Evolutionary conservation across 2,888 invertebrate genomes (phyloP).

Genomic region (Arrhopalites spinosus): DNA sequence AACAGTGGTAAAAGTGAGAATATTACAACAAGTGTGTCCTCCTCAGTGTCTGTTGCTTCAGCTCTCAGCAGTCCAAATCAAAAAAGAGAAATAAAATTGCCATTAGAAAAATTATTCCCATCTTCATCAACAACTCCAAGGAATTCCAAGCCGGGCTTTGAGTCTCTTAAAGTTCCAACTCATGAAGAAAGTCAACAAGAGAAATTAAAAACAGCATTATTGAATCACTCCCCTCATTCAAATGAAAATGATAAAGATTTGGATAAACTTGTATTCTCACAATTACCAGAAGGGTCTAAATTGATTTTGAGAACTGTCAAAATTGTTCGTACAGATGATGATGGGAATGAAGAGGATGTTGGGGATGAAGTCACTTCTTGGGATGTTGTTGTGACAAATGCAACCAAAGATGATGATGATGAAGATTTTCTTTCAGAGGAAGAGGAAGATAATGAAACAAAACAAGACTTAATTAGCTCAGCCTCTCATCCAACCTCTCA

Average conservation of each 20-base stretch:
- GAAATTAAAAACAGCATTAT: conserved; percentile 36
- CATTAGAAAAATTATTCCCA: conserved; percentile 39
- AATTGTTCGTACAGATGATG: conserved; percentile 54
- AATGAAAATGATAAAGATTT: conserved; percentile 53
- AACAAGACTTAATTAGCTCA: conserved; percentile 26
- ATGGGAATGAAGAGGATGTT: conserved; percentile 48
- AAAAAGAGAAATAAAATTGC: conserved; percentile 33
- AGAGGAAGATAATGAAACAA: conserved; percentile 24
- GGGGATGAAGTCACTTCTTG: conserved; percentile 43
- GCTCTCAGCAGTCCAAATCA: not conserved
- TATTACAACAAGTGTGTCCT: not conserved
- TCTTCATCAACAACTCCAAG: not conserved
- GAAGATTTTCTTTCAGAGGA: conserved; percentile 33
- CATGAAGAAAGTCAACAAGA: conserved; percentile 9
- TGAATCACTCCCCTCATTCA: conserved; percentile 49
- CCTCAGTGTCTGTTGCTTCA: not conserved
- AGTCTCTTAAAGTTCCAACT: not conserved
- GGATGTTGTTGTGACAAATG: conserved; percentile 48
- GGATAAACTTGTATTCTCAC: conserved; percentile 54
- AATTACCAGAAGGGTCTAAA: conserved; percentile 54
- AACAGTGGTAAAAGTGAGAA: not conserved
- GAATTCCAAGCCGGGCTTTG: not conserved
- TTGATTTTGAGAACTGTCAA: conserved; percentile 53
- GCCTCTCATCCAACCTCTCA: conserved; percentile 41
- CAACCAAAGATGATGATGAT: conserved; percentile 31